These are phyloP conservation scores for Tachyglossus aculeatus DNA, from an alignment of 2,797 vertebrate species.

Conservation along the genomic window DNA sequence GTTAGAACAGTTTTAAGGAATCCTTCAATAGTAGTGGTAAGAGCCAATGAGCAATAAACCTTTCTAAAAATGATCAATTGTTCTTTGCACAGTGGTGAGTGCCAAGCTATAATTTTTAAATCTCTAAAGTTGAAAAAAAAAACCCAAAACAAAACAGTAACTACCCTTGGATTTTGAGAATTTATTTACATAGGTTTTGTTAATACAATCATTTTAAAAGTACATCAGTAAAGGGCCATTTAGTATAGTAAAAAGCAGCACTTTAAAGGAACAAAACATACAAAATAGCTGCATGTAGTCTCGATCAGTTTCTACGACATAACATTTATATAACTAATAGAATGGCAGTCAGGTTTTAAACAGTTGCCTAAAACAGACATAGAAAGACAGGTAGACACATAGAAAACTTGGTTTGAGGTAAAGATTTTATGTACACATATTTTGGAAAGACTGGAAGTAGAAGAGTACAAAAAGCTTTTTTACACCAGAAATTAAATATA, in stretches of 20 bases:
- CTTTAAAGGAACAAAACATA: conserved; percentile 49
- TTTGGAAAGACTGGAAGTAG: conserved; percentile 15
- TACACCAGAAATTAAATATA: conserved; percentile 40
- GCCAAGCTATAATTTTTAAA: too few relatives aligned
- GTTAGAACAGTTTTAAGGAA: too few relatives aligned
- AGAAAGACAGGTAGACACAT: conserved; percentile 18
- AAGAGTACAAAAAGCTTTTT: conserved; percentile 26
- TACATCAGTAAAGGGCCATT: conserved; percentile 32
- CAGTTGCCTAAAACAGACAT: conserved; percentile 43
- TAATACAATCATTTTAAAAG: conserved; percentile 63
- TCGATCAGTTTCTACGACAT: conserved; percentile 41
- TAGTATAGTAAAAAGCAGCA: conserved; percentile 52
- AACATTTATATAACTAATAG: conserved; percentile 10
- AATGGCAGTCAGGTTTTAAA: conserved; percentile 21
- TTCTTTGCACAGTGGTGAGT: too few relatives aligned
- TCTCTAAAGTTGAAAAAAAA: too few relatives aligned
- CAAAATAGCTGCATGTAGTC: conserved; percentile 32
- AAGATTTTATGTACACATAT: conserved; percentile 26
- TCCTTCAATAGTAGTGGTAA: too few relatives aligned
- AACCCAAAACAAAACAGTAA: conserved; percentile 27
- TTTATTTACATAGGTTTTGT: conserved; percentile 77
- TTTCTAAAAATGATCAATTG: too few relatives aligned
- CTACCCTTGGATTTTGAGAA: conserved; percentile 48
- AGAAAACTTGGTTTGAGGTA: conserved; percentile 37
- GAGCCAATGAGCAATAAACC: too few relatives aligned